Percentiles rank a stretch among this genome's conserved stretches.
Evolutionary conservation across 2,113 vertebrate genomes (phyloP).

Genomic region (Syrmaticus mikado): DNA sequence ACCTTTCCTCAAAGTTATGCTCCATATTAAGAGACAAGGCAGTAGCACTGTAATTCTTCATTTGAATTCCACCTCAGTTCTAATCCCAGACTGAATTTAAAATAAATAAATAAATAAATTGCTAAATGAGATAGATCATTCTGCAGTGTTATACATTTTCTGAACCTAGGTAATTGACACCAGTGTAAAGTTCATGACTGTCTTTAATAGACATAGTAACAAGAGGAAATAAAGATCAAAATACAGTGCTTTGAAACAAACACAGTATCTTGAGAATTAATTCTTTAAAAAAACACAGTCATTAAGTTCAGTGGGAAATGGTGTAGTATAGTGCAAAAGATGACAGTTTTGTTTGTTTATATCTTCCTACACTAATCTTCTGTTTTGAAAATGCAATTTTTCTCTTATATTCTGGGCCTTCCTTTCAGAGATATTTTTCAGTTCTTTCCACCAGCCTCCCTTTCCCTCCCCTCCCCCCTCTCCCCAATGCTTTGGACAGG

Average conservation of each 20-base stretch:
- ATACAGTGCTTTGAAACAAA: not conserved
- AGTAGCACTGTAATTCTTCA: not conserved
- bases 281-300: accelerated
- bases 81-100: not conserved
- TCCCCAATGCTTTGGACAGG: not conserved
- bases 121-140: not conserved
- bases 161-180: not conserved
- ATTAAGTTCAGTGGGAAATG: not conserved
- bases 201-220: not conserved
- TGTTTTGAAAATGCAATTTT: not conserved
- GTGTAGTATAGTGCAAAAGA: not conserved
- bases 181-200: not conserved
- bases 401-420: not conserved
- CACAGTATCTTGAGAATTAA: not conserved
- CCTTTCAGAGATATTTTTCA: not conserved
- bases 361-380: not conserved
- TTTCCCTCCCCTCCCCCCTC: no score
- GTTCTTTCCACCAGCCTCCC: not conserved
- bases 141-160: not conserved
- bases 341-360: not conserved
- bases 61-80: not conserved
- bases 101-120: not conserved
- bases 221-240: not conserved
- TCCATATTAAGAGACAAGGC: not conserved
- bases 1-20: not conserved